Conservation (phyloP, 2,113 vertebrate genomes). For the Beaufortia kweichowensis region DNA sequence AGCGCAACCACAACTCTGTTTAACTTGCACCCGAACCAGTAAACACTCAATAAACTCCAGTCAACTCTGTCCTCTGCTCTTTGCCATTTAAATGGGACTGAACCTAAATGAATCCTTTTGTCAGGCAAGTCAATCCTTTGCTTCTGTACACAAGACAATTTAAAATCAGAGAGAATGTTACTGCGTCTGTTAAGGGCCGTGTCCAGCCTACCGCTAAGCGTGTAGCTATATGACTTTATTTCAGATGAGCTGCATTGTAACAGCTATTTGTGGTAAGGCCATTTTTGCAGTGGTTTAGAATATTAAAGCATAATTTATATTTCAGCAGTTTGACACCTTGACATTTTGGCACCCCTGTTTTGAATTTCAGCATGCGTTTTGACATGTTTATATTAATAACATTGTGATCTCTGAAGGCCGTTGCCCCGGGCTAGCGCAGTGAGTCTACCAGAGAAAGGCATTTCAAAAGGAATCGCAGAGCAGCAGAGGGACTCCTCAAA, state of each 20-base stretch:
- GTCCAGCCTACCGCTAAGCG: not conserved
- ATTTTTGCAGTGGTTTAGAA: conserved; percentile 73
- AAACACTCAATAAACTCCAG: not conserved
- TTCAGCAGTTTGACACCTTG: conserved; percentile 78
- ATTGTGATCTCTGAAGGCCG: conserved; percentile 82
- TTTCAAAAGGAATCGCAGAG: conserved; percentile 83
- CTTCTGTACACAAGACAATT: no score
- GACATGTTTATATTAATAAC: conserved; percentile 83
- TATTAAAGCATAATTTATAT: conserved; percentile 79
- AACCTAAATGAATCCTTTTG: not conserved
- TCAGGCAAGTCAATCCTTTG: no score
- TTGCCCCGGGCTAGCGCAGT: conserved; percentile 78
- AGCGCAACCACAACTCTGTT: not conserved
- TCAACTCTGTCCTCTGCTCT: not conserved
- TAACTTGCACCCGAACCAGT: not conserved
- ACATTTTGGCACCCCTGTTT: conserved; percentile 79
- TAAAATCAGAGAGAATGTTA: not conserved
- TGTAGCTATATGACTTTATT: conserved; percentile 56
- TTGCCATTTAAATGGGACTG: not conserved
- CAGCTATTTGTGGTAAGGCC: conserved; percentile 60
- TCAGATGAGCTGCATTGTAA: conserved; percentile 65
- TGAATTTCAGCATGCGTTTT: conserved; percentile 79
- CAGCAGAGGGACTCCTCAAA: conserved; percentile 79
- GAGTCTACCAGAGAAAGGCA: conserved; percentile 78
- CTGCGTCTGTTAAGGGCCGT: not conserved